Evolutionary conservation across 2,797 vertebrate genomes (phyloP), one percentile per base, ranked within the genome.

Genomic region (Tachyglossus aculeatus): DNA sequence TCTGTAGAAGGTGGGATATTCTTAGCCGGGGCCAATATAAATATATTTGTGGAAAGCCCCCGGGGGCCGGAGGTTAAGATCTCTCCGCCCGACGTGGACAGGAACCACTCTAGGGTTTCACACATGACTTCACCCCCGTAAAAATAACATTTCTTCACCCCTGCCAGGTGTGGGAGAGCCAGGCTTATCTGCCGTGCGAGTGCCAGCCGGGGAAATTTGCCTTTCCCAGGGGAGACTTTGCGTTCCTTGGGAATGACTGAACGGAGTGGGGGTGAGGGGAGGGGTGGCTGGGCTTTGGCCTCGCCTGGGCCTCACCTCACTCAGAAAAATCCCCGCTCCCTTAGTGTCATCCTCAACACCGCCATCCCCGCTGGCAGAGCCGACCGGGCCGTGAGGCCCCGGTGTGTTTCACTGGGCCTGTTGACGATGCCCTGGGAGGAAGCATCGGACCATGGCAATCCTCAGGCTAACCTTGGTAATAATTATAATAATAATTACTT

Each of bases 31-130:
- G 78, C 84, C 83, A 87, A 80, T 16, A 44, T 55, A 88, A 88
- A 88, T 84, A 80, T 22, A 54, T 74, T 55, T 43, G 10, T 18
- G 21, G 4, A 62, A 37, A 4, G 4, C n/a, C n/a, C n/a, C n/a
- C n/a, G 27, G 31, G 69, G 13, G 3, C 8, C 8, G 45, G 54
- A 68, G 77, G n/a, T 47, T 77, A 84, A 86, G 75, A 33, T 15
- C 65, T 36, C 45, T 71, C 81, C 67, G 77, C 64, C 73, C 77
- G 80, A 53, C 79, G 79, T 70, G 85, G 88, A 89, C 84, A 87
- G 73, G 90, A 89, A 77, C 80, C 83, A 88, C 32, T 67, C 53
- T 71, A 56, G 0, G 1, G 71, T 76, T 78, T 79, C 56, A 63
- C 78, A 64, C 68, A 71, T 88, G 56, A 90, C 85, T 82, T 90